Evolutionary conservation across 2,113 vertebrate species (phyloP).

Genomic region (Conger conger): DNA sequence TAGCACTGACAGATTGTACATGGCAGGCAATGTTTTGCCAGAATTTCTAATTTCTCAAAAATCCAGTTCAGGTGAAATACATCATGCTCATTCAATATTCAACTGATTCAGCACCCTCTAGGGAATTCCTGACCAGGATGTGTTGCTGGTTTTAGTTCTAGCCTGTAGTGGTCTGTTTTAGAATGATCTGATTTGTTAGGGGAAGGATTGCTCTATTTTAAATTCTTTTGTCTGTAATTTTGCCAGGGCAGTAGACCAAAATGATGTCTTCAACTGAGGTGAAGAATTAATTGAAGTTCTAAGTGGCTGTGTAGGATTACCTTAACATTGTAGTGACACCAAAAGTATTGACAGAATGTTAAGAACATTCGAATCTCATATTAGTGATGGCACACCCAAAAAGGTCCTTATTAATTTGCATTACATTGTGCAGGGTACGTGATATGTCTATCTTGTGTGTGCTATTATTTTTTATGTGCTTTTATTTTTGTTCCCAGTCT

Average conservation of each 20-base stretch:
- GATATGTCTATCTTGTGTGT: too few species aligned
- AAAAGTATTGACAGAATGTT: too few species aligned
- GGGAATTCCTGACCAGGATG: neutral
- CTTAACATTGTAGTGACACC: too few species aligned
- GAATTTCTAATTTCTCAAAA: neutral
- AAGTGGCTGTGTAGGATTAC: too few species aligned
- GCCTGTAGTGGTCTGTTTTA: neutral
- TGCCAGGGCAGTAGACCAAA: neutral
- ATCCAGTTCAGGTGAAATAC: conserved; percentile 20
- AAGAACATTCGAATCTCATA: too few species aligned
- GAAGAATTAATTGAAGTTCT: too few species aligned
- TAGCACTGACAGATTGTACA: neutral
- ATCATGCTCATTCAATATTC: neutral
- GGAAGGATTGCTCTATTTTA: too few species aligned
- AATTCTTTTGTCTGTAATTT: neutral
- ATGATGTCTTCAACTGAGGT: neutral
- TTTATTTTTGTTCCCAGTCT: too few species aligned
- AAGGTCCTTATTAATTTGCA: too few species aligned
- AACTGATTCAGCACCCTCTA: neutral
- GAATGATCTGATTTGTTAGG: neutral
- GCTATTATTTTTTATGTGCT: too few species aligned
- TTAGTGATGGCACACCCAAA: too few species aligned
- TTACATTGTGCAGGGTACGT: too few species aligned
- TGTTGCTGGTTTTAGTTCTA: neutral
- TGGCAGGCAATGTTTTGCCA: neutral